These are phyloP conservation scores for Prosapia bicincta DNA, from an alignment of 2,888 invertebrate species.

Conservation along the genomic window DNA sequence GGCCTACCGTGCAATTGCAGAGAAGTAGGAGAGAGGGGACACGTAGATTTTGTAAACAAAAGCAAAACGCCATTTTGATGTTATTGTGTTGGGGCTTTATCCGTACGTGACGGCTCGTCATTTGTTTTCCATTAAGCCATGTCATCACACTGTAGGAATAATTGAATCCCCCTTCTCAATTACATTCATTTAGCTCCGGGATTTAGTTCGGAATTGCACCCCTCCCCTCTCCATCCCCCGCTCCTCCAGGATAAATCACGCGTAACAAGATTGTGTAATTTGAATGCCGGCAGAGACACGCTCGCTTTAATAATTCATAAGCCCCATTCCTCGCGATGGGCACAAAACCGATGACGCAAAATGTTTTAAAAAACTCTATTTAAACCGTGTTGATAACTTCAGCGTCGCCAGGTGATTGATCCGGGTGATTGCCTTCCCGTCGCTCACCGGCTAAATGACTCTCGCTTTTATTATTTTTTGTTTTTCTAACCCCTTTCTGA, in stretches of 20 bases:
- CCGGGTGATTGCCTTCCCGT: too few relatives aligned
- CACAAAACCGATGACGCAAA: background rate
- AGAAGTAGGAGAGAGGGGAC: background rate
- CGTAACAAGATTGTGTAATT: constrained; percentile 25
- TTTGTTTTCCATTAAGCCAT: constrained; percentile 25
- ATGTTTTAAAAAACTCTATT: background rate
- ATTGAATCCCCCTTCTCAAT: constrained; percentile 24
- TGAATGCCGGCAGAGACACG: constrained; percentile 17
- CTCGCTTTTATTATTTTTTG: too few relatives aligned
- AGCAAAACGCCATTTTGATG: constrained; percentile 14
- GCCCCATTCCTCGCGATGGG: background rate
- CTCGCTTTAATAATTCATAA: constrained; percentile 23
- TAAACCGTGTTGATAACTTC: constrained; percentile 2
- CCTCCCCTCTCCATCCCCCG: too few relatives aligned
- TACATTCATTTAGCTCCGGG: constrained; percentile 23
- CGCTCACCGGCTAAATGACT: too few relatives aligned
- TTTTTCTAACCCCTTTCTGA: too few relatives aligned
- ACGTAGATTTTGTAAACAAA: background rate
- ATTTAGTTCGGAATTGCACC: constrained; percentile 23
- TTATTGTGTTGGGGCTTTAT: constrained; percentile 6
- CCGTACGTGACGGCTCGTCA: constrained; percentile 14
- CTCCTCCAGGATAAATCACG: constrained; percentile 18
- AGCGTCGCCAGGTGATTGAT: background rate
- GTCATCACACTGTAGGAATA: constrained; percentile 21
- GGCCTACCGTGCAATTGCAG: background rate